These are phyloP conservation scores for Dufourea novaeangliae DNA, from an alignment of 1,140 invertebrate genomes.

Conservation along the genomic window DNA sequence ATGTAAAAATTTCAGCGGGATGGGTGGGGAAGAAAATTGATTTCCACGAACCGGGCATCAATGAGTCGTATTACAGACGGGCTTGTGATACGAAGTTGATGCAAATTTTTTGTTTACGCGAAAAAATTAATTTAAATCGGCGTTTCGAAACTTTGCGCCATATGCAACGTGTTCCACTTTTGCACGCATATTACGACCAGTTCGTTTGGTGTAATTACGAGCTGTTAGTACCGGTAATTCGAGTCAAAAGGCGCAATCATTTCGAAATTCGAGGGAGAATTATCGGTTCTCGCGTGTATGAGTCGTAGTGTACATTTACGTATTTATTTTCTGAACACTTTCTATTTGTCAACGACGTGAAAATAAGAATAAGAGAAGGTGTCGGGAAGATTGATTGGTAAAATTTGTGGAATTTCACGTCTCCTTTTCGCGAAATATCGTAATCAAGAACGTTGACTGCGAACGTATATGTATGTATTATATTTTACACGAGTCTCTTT, in stretches of 20 bases:
- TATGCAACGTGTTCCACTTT: slow-evolving; percentile 3
- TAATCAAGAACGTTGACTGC: not conserved
- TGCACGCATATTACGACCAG: slow-evolving; percentile 3
- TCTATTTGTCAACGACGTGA: not conserved
- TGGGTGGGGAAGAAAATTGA: not conserved
- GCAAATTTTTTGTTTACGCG: not conserved
- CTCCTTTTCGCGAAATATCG: not conserved
- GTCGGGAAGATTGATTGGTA: not conserved
- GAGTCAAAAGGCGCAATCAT: not conserved
- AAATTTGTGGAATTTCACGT: not conserved
- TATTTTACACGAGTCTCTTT: not conserved
- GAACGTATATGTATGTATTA: not conserved
- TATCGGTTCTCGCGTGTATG: slow-evolving; percentile 7
- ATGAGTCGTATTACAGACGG: not conserved
- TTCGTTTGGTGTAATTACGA: slow-evolving; percentile 30
- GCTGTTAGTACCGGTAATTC: slow-evolving; percentile 34
- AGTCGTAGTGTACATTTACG: not conserved
- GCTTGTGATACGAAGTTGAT: not conserved
- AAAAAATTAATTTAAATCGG: not conserved
- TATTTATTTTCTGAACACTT: slow-evolving; percentile 1
- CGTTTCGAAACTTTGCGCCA: not conserved
- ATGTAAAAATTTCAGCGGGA: not conserved
- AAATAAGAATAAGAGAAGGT: not conserved
- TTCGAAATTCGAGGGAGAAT: slow-evolving; percentile 23
- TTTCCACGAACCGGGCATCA: not conserved